A percentile compares a stretch with the other conserved stretches of the same genome.
These are phyloP conservation scores for Drosophila kepulauana DNA, from an alignment of 1,140 invertebrate genomes.

Conservation along the genomic window DNA sequence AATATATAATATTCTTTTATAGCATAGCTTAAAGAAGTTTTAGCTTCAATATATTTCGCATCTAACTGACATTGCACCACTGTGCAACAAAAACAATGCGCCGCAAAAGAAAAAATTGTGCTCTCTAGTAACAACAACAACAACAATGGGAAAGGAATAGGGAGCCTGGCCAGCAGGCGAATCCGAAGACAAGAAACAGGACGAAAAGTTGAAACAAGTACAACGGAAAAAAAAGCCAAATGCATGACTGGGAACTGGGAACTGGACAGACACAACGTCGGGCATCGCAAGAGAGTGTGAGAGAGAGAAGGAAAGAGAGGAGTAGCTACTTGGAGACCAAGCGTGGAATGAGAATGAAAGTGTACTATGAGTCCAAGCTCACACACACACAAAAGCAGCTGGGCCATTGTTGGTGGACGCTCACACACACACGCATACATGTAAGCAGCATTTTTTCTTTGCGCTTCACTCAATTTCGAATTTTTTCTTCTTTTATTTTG, in stretches of 20 bases:
- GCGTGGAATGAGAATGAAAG: slow-evolving; percentile 72
- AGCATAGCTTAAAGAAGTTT: no score
- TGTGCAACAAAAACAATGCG: slow-evolving; percentile 79
- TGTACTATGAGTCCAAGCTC: slow-evolving; percentile 61
- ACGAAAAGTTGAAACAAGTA: slow-evolving; percentile 71
- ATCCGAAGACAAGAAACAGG: slow-evolving; percentile 80
- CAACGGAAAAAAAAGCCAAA: slow-evolving; percentile 54
- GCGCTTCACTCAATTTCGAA: slow-evolving; percentile 78
- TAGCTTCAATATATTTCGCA: no score
- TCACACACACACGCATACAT: slow-evolving; percentile 44
- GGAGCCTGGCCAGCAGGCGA: slow-evolving; percentile 62
- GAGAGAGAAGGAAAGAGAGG: slow-evolving; percentile 2
- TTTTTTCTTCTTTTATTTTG: slow-evolving; percentile 72
- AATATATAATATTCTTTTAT: no score
- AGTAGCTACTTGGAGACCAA: slow-evolving; percentile 58
- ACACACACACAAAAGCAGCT: slow-evolving; percentile 44
- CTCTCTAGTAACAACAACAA: slow-evolving; percentile 59
- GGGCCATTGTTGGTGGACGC: slow-evolving; percentile 70
- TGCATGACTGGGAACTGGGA: slow-evolving; percentile 56
- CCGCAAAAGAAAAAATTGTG: slow-evolving; percentile 64
- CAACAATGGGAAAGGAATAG: slow-evolving; percentile 18
- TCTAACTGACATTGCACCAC: slow-evolving; percentile 25
- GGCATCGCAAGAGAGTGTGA: slow-evolving; percentile 37
- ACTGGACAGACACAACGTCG: slow-evolving; percentile 76
- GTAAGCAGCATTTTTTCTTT: slow-evolving; percentile 70